Evolutionary conservation across 2,888 invertebrate genomes (phyloP).

Genomic region (Aporophyla lueneburgensis): DNA sequence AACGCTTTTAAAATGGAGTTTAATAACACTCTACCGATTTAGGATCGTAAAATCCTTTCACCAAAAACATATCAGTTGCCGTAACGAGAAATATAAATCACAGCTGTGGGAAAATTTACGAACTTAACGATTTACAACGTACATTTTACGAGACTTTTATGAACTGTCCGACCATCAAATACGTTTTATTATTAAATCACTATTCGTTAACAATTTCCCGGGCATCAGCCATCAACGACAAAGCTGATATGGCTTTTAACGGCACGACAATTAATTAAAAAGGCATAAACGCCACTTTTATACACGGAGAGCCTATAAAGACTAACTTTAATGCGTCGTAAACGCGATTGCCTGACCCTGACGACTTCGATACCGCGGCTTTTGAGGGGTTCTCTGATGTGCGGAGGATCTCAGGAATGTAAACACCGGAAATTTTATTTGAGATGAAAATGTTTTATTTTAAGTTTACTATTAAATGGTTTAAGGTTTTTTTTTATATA

Average conservation of each 20-base stretch:
- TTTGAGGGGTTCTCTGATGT: slow-evolving; percentile 72
- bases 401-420: slow-evolving; percentile 74
- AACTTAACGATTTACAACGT: slow-evolving; percentile 76
- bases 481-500: slow-evolving; percentile 3
- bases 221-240: slow-evolving; percentile 85
- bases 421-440: slow-evolving; percentile 71
- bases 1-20: slow-evolving; percentile 43
- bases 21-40: slow-evolving; percentile 45
- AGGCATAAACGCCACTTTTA: slow-evolving; percentile 90
- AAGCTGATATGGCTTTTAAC: slow-evolving; percentile 89
- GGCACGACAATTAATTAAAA: slow-evolving; percentile 90
- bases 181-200: slow-evolving; percentile 88
- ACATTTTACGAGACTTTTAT: slow-evolving; percentile 85
- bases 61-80: slow-evolving; percentile 51
- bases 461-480: background rate
- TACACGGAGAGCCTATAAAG: slow-evolving; percentile 89
- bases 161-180: slow-evolving; percentile 83
- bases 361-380: slow-evolving; percentile 81
- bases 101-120: slow-evolving; percentile 69
- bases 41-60: slow-evolving; percentile 54
- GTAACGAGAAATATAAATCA: slow-evolving; percentile 70
- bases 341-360: slow-evolving; percentile 90
- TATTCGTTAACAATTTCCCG: slow-evolving; percentile 87
- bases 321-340: slow-evolving; percentile 91
- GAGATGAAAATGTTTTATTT: slow-evolving; percentile 32